Evolutionary conservation across 2,888 invertebrate species (phyloP), one percentile per base, ranked within the genome.

Genomic region (Rhamphomyia laevipes): DNA sequence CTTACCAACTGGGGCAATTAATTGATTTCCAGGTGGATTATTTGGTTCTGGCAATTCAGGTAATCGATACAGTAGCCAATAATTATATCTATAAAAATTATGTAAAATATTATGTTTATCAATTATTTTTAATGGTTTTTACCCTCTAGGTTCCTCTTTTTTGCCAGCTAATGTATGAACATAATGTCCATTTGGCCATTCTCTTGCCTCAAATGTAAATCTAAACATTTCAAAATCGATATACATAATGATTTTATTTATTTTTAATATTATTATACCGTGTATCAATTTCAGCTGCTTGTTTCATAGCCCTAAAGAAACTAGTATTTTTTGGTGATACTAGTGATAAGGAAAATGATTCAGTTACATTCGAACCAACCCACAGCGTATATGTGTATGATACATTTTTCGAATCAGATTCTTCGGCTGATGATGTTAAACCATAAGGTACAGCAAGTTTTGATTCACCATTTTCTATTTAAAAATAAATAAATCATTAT

Each of bases 101-200:
- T n/a, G 47, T 18, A 30, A 33, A 35, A 37, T 31, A 47, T 43
- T 31, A 16, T 31, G 1, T 41, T 27, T 31, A 31, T 31, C n/a
- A n/a, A n/a, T 11, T 30, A 9, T 12, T 33, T 40, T 42, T 10
- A 47, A 27, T 44, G 9, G 11, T 43, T 21, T 4, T 13, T 59
- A 70, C 71, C 70, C 69, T 58, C 68, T 58, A 7, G 71, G 70
- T 47, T 71, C 71, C 52, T 71, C 71, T 49, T 68, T 70, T 54
- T 69, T 68, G 50, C 68, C 69, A 41, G 70, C 86, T 55, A 91
- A 73, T 0, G 90, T 90, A 68, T 91, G 90, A 21, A 91, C 87
- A 67, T 91, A 91, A 66, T 91, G 90, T 0, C 91, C 91, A 64
- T 90, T 91, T 2, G 91, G 90, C 91, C 91, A 91, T 64, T 88